phyloP scores from a whole-genome alignment of 2,113 vertebrate genomes.

The Sturnira hondurensis region DNA sequence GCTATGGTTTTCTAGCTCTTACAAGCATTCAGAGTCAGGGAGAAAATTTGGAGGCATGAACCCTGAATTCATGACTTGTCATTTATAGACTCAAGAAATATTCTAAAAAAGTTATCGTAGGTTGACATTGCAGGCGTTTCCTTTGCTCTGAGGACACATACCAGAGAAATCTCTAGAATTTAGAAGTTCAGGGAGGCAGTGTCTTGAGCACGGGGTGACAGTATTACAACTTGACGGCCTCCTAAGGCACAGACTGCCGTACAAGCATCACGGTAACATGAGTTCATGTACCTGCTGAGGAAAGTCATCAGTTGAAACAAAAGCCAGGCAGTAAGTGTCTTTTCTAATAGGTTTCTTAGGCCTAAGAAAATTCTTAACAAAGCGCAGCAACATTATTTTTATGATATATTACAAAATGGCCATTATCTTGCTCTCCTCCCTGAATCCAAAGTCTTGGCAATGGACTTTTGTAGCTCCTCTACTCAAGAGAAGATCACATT shows the following conservation, averaged over 20 bases:
- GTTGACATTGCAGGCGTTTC: background rate
- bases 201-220: background rate
- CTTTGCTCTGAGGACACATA: background rate
- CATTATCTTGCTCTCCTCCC: background rate
- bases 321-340: background rate
- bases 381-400: background rate
- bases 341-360: background rate
- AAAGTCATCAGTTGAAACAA: background rate
- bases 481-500: background rate
- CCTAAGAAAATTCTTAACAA: background rate
- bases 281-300: background rate
- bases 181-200: background rate
- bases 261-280: background rate
- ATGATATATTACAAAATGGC: background rate
- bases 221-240: background rate
- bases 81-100: background rate
- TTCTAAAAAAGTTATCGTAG: background rate
- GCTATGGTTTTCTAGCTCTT: background rate
- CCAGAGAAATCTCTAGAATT: background rate
- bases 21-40: background rate
- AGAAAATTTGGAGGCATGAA: background rate
- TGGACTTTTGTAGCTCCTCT: background rate
- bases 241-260: background rate
- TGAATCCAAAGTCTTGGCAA: background rate
- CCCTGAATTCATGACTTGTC: background rate